Conservation (phyloP, 2,888 invertebrate species). For the Cylloceria caligata region DNA sequence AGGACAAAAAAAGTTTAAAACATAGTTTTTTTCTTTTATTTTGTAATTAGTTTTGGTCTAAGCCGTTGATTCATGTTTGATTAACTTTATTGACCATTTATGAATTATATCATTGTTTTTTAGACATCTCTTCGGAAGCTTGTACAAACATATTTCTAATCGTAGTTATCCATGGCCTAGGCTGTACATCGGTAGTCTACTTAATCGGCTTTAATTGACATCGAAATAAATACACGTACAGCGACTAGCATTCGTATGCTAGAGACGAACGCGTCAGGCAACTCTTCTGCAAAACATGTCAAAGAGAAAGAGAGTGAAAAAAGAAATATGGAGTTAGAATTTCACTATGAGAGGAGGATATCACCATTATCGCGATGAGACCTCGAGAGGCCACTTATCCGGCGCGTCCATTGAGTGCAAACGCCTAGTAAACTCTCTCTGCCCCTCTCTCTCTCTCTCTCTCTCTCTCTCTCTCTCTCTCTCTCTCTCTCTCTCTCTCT, state of each 20-base stretch:
- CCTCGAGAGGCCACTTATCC: slow-evolving; percentile 58
- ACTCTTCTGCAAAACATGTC: background rate
- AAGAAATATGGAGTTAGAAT: slow-evolving; percentile 33
- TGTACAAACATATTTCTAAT: background rate
- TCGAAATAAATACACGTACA: background rate
- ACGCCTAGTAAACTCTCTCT: slow-evolving; percentile 56
- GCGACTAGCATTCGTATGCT: background rate
- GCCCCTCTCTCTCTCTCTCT: slow-evolving; percentile 29
- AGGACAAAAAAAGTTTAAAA: too few relatives aligned
- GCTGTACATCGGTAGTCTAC: slow-evolving; percentile 67
- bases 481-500: slow-evolving; percentile 30
- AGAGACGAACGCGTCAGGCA: background rate
- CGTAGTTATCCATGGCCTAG: background rate
- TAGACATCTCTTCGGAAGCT: background rate
- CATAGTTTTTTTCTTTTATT: too few relatives aligned
- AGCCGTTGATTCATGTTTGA: too few relatives aligned
- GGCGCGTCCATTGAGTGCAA: slow-evolving; percentile 56
- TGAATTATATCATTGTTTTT: too few relatives aligned
- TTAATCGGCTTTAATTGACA: slow-evolving; percentile 79
- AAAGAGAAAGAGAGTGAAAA: background rate
- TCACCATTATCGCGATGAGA: slow-evolving; percentile 58
- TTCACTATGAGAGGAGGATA: slow-evolving; percentile 38
- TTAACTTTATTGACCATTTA: too few relatives aligned
- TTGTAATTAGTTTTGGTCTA: too few relatives aligned
- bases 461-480: slow-evolving; percentile 18